Base-by-base conservation (phyloP, 2,113 vertebrate species). In the Platycercus adscitus region DNA sequence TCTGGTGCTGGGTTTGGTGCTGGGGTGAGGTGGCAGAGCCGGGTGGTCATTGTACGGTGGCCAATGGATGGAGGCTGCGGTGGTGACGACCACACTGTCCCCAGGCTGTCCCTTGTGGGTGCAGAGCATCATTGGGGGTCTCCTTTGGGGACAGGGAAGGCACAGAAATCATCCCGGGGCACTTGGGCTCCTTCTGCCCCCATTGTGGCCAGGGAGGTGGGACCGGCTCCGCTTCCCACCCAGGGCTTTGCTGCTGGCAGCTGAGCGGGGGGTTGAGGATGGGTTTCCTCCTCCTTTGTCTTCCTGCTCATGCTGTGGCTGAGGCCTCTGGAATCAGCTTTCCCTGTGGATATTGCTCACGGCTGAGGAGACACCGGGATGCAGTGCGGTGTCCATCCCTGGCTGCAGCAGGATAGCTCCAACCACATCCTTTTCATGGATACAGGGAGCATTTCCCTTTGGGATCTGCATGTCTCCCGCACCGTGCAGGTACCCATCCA, bases 221-320 rank as follows among this genome's bases (percentile, higher is more conserved):
- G 49, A 23, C 11, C 47, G 46, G 29, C 49, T 61, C 53, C 0
- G 2, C 56, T 47, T 71, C 63, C 55, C 47, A 56, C 14, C 25
- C 56, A 26, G 56, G 17, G 23, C 26, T 80, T 39, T 53, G 41
- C 68, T 87, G 8, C 69, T 64, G 50, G 44, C 37, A 56, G 33
- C 46, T 3, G 39, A 5, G 10, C 21, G 24, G 25, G 28, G 50
- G 39, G 3, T 4, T 35, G 37, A 6, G 7, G 44, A 13, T 73
- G 31, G 17, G 41, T 88, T 94, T 33, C 35, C 64, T 73, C n/a
- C 58, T 78, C 76, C 91, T 81, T 92, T 84, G 75, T 94, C 82
- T 63, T 33, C 75, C 39, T 82, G 77, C 6, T 46, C 0, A 0
- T 29, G 50, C 69, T 7, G 56, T 20, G 70, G 73, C 84, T 23